Conservation (phyloP, 2,113 vertebrate genomes). For the Eublepharis macularius region DNA sequence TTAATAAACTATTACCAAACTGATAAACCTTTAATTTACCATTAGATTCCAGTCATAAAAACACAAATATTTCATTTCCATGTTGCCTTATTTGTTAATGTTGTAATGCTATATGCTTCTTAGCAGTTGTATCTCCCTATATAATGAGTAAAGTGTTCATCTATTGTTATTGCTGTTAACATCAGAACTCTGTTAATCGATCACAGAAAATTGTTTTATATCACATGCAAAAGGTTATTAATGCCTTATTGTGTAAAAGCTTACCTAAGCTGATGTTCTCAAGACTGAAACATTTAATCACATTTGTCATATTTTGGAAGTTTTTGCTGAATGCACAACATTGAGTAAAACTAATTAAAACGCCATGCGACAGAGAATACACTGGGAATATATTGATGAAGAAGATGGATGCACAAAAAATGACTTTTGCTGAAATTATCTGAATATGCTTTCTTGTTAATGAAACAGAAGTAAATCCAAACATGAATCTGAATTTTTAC, state of each 20-base stretch:
- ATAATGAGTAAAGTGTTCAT: conserved; percentile 66
- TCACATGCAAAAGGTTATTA: conserved; percentile 72
- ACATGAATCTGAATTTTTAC: not conserved
- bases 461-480: conserved; percentile 44
- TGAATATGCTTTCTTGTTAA: conserved; percentile 49
- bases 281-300: conserved; percentile 88
- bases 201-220: conserved; percentile 76
- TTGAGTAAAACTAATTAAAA: conserved; percentile 88
- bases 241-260: conserved; percentile 78
- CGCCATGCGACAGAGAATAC: conserved; percentile 79
- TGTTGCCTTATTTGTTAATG: conserved; percentile 61
- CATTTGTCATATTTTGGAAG: conserved; percentile 83
- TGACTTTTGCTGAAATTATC: conserved; percentile 58
- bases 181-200: conserved; percentile 75
- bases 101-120: conserved; percentile 63
- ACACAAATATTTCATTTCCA: conserved; percentile 61
- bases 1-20: conserved; percentile 38
- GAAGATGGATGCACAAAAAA: conserved; percentile 60
- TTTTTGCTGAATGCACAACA: conserved; percentile 89
- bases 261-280: conserved; percentile 88
- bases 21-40: conserved; percentile 41
- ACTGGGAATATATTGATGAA: conserved; percentile 61
- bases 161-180: conserved; percentile 68
- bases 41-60: conserved; percentile 50
- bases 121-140: conserved; percentile 62